A percentile compares a stretch with the other conserved stretches of the same genome.
Evolutionary conservation across 92 coral and sea anemone species (phyloP).

Genomic region (Phenganax stokvisi): DNA sequence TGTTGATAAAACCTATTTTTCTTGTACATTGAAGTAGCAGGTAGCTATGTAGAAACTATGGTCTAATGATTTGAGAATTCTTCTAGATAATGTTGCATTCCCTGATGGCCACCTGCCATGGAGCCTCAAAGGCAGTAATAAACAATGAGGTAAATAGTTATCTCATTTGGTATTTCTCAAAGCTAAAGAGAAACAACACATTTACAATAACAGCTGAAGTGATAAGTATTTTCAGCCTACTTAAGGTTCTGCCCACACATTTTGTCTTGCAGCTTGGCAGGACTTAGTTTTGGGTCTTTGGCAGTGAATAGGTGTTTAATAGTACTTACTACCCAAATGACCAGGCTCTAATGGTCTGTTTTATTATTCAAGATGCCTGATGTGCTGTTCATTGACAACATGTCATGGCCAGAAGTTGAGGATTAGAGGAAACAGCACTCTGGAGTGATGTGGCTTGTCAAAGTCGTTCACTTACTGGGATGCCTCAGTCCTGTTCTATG

Average conservation of each 20-base stretch:
- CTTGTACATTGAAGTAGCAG: neutral
- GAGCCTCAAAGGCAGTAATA: slow-evolving; percentile 14
- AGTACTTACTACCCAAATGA: too few species aligned
- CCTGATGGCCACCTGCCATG: slow-evolving; percentile 30
- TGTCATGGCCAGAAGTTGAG: neutral
- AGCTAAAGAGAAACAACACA: neutral
- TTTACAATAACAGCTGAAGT: neutral
- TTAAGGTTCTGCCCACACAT: too few species aligned
- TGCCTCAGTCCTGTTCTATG: neutral
- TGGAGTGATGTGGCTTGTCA: neutral
- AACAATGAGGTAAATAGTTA: slow-evolving; percentile 19
- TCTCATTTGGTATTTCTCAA: neutral
- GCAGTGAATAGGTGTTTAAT: too few species aligned
- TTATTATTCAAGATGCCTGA: slow-evolving; percentile 31
- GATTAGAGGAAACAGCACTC: neutral
- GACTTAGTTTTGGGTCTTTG: too few species aligned
- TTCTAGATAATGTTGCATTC: slow-evolving; percentile 38
- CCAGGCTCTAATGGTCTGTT: slow-evolving; percentile 18
- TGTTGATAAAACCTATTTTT: neutral
- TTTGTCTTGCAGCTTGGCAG: too few species aligned
- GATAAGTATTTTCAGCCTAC: too few species aligned
- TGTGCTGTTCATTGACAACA: slow-evolving; percentile 24
- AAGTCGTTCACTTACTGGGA: neutral
- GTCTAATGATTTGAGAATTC: slow-evolving; percentile 35
- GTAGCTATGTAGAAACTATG: neutral